Evolutionary conservation across 30 jellyfish, hydroid and myxozoan genomes (phyloP).

Genomic region (Hydractinia symbiolongicarpus): DNA sequence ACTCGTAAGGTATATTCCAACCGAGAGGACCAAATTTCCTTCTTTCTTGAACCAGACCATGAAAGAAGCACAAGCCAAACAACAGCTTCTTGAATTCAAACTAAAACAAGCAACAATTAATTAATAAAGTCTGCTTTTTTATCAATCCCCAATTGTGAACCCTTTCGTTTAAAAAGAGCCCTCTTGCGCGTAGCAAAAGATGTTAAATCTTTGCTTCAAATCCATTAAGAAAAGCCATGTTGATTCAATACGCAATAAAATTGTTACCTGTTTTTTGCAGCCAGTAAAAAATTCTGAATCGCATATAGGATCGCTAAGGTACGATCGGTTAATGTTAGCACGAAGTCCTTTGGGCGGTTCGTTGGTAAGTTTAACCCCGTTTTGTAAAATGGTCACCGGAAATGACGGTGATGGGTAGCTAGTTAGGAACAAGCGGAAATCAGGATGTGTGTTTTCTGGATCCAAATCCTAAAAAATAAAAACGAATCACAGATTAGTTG

Average conservation of each 20-base stretch:
- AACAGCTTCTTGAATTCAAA: conserved; percentile 73
- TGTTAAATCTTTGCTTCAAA: too few species aligned
- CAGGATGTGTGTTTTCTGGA: conserved; percentile 94
- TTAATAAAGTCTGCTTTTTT: too few species aligned
- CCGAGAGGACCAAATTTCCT: conserved; percentile 95
- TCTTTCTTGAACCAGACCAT: conserved; percentile 88
- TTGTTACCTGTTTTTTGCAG: conserved; percentile 75
- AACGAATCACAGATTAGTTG: neutral
- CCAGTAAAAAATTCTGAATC: conserved; percentile 88
- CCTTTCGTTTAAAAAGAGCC: too few species aligned
- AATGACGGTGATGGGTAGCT: conserved; percentile 94
- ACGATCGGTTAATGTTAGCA: conserved; percentile 78
- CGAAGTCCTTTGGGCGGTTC: conserved; percentile 98
- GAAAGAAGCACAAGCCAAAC: conserved; percentile 92
- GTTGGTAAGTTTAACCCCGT: conserved; percentile 82
- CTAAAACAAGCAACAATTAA: conserved; percentile 25
- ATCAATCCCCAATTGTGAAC: too few species aligned
- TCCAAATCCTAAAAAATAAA: conserved; percentile 53
- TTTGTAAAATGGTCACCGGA: conserved; percentile 89
- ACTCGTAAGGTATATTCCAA: conserved; percentile 94
- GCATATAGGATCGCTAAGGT: conserved; percentile 89
- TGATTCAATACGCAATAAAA: neutral
- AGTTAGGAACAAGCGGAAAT: conserved; percentile 81
- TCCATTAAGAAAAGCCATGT: too few species aligned
- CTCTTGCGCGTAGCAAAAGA: too few species aligned